These are phyloP conservation scores for Venturia canescens DNA, from an alignment of 1,140 invertebrate species.

Conservation along the genomic window DNA sequence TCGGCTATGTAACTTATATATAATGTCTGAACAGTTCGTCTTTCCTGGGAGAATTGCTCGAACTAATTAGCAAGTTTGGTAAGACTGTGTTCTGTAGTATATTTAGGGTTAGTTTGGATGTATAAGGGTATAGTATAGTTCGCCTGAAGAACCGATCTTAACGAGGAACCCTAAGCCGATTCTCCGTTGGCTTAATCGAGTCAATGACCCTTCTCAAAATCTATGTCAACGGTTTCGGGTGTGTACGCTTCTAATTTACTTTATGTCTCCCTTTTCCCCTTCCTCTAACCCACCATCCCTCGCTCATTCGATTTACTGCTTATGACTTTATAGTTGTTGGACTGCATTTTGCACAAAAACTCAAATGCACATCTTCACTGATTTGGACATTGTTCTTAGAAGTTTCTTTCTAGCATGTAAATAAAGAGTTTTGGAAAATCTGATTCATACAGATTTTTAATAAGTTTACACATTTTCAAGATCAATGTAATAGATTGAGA, in stretches of 20 bases:
- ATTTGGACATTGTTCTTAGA: neutral
- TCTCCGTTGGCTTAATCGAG: conserved; percentile 47
- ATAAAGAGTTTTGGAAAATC: neutral
- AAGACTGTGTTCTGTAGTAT: conserved; percentile 18
- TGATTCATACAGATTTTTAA: too few species aligned
- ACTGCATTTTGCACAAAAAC: neutral
- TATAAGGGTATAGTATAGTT: neutral
- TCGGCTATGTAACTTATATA: neutral
- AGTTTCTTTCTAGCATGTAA: neutral
- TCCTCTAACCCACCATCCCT: neutral
- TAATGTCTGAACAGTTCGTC: neutral
- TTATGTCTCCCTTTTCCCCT: neutral
- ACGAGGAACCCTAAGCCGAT: conserved; percentile 42
- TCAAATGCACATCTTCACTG: neutral
- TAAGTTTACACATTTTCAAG: too few species aligned
- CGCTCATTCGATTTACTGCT: neutral
- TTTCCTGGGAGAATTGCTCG: neutral
- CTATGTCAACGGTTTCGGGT: conserved; percentile 24
- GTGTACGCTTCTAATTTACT: conserved; percentile 16
- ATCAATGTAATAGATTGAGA: too few species aligned
- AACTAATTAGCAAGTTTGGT: conserved; percentile 19
- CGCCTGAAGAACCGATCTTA: conserved; percentile 26
- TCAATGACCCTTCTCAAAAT: conserved; percentile 36
- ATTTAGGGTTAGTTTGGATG: conserved; percentile 12
- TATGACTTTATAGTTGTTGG: neutral